Conservation (phyloP, 1,140 invertebrate genomes). For the Lepidotrigona ventralis region DNA sequence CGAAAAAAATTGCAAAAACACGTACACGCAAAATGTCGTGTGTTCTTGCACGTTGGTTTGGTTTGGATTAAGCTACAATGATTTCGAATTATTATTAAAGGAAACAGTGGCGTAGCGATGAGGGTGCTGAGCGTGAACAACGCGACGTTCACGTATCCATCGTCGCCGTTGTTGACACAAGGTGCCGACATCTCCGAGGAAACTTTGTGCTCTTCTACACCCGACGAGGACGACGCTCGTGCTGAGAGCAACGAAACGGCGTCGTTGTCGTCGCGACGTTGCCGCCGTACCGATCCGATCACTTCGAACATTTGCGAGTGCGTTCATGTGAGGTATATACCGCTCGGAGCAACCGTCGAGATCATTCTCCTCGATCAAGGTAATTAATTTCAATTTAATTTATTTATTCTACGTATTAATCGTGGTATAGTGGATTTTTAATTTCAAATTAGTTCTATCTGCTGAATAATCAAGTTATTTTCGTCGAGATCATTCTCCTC, state of each 20-base stretch:
- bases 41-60: no score
- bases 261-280: constrained; percentile 45
- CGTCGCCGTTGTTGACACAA: constrained; percentile 86
- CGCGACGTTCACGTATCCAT: constrained; percentile 85
- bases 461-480: no score
- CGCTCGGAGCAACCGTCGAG: constrained; percentile 83
- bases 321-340: constrained; percentile 84
- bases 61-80: no score
- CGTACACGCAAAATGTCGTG: no score
- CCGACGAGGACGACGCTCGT: constrained; percentile 29
- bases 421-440: no score
- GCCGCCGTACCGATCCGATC: constrained; percentile 74
- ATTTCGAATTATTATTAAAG: constrained; percentile 47
- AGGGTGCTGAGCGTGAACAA: constrained; percentile 82
- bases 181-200: constrained; percentile 79
- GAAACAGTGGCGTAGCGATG: constrained; percentile 67
- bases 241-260: constrained; percentile 48
- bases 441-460: no score
- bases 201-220: constrained; percentile 78
- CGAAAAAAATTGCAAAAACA: no score
- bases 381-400: constrained; percentile 66
- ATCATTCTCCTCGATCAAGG: constrained; percentile 86
- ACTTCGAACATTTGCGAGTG: constrained; percentile 81
- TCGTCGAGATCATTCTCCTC: constrained; percentile 84
- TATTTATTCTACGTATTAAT: no score